Evolutionary conservation across 1,140 invertebrate species (phyloP).

Genomic region (Steinernema khuongi): DNA sequence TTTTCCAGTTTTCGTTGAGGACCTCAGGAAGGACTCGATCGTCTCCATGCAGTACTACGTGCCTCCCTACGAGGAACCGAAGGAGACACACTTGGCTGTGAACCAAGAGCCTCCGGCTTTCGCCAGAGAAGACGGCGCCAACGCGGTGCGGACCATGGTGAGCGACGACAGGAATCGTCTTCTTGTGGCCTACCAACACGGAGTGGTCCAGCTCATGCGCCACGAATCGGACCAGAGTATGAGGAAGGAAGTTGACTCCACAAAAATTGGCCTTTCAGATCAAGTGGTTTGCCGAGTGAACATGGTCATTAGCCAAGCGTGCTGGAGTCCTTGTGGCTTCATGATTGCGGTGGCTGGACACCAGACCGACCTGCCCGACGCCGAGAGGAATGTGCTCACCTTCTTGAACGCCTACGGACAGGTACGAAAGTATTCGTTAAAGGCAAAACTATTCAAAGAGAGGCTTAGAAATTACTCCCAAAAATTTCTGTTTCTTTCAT

Average conservation of each 20-base stretch:
- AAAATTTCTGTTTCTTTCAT: too few relatives aligned
- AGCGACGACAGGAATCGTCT: slow-evolving; percentile 71
- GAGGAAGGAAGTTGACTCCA: slow-evolving; percentile 60
- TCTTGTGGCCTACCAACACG: slow-evolving; percentile 79
- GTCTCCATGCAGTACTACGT: slow-evolving; percentile 51
- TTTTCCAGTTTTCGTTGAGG: slow-evolving; percentile 37
- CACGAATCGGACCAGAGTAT: slow-evolving; percentile 78
- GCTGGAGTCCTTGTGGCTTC: slow-evolving; percentile 85
- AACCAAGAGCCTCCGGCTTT: slow-evolving; percentile 1
- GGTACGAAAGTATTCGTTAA: too few relatives aligned
- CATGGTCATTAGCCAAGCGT: slow-evolving; percentile 71
- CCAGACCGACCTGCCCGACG: slow-evolving; percentile 59
- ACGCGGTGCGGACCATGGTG: slow-evolving; percentile 71
- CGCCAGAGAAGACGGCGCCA: slow-evolving; percentile 27
- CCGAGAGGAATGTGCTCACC: slow-evolving; percentile 76
- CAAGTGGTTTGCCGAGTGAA: slow-evolving; percentile 67
- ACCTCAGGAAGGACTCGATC: slow-evolving; percentile 47
- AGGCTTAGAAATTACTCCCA: too few relatives aligned
- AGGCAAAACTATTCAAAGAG: too few relatives aligned
- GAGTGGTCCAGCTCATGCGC: slow-evolving; percentile 78
- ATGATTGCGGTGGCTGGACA: slow-evolving; percentile 79
- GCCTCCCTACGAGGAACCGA: slow-evolving; percentile 33
- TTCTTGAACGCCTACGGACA: slow-evolving; percentile 83
- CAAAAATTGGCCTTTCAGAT: slow-evolving; percentile 61
- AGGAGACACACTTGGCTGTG: slow-evolving; percentile 49